These are phyloP conservation scores for Numida meleagris DNA, from an alignment of 2,113 vertebrate genomes.

Conservation along the genomic window DNA sequence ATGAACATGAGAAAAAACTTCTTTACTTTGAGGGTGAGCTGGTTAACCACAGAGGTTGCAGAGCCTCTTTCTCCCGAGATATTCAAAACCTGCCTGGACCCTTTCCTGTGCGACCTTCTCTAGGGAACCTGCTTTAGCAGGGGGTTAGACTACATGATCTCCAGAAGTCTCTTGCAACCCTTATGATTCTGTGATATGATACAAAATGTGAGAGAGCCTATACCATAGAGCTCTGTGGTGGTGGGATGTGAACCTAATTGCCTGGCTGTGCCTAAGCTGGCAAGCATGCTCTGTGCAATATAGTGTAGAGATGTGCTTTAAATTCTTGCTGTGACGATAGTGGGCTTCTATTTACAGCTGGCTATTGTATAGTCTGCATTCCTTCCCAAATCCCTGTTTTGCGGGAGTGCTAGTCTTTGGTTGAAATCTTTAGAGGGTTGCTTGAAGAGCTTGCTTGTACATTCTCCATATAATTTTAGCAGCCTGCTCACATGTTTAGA, in stretches of 20 bases:
- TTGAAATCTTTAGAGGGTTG: constrained; percentile 39
- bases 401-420: neutral
- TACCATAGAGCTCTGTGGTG: neutral
- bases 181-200: neutral
- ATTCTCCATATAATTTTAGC: constrained; percentile 72
- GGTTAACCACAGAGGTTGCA: neutral
- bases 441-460: constrained; percentile 19
- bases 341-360: constrained; percentile 31
- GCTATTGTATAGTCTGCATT: constrained; percentile 53
- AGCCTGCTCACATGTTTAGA: constrained; percentile 55
- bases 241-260: rapidly evolving
- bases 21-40: neutral
- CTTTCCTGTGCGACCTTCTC: neutral
- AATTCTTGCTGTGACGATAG: constrained; percentile 4
- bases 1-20: neutral
- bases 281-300: rapidly evolving
- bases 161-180: neutral
- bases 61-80: neutral
- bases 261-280: rapidly evolving
- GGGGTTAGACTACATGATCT: neutral
- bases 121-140: neutral
- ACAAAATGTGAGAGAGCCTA: rapidly evolving
- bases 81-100: neutral
- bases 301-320: rapidly evolving
- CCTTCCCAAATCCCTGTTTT: neutral